Base-by-base conservation (phyloP, 2,888 invertebrate genomes). In the Lathronympha strigana region DNA sequence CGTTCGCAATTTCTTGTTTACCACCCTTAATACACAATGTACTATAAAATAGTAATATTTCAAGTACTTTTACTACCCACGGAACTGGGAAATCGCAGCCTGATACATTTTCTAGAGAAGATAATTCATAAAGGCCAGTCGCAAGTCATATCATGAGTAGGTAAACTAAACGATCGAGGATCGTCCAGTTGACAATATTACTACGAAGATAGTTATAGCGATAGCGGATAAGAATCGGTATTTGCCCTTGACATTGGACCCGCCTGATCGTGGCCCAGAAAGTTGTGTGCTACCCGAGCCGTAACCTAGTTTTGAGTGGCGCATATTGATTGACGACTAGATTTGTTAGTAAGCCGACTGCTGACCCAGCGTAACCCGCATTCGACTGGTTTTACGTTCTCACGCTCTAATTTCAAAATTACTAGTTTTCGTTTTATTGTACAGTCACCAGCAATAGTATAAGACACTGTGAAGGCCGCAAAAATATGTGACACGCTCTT, bases 251-350 rank as follows among this genome's bases (percentile, higher is more conserved):
- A 45, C 57, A 57, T 21, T 57, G 57, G 57, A 1, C 28, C 40
- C 19, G 57, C 57, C 21, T 21, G 57, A n/a, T 57, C 57, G 28
- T 45, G 57, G 28, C 57, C 57, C 57, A 57, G 57, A 57, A 57
- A 45, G 57, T 45, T 57, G 19, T 21, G 21, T 43, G 43, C 28
- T 21, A 45, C 43, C 43, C 38, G 5, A 25, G 38, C 33, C n/a
- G 43, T 57, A 57, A 57, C 57, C 57, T 57, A 57, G 43, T 45
- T 57, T n/a, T 13, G 43, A 9, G 31, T n/a, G 31, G 57, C 8
- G 55, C 43, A 40, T 57, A 57, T 45, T 45, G 57, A 57, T 57
- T 57, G 31, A 21, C 19, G 43, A 21, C 31, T 31, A 31, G 43
- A 57, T 57, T 57, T n/a, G 57, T 57, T 43, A 43, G 28, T 57